Evolutionary conservation across 2,113 vertebrate species (phyloP), one percentile per base, ranked within the genome.

Genomic region (Tachysurus vachellii): DNA sequence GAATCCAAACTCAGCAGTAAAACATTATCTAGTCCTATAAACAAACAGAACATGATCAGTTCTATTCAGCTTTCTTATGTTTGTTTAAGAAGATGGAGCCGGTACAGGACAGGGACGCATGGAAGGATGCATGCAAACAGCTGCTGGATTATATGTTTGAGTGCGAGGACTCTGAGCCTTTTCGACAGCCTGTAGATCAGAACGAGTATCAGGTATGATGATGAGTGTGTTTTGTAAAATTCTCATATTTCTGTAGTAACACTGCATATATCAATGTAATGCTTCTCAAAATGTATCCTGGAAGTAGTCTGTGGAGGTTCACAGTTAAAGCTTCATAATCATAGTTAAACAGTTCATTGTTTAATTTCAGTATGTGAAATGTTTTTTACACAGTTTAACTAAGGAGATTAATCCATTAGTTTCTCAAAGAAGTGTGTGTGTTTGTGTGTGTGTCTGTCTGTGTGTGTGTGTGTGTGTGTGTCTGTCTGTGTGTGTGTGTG

Each of bases 151-250:
- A 98, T 89, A 96, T 99, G 91, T 97, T 99, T 89, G 95, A 97
- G 5, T 98, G 97, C 89, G 97, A 99, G 92, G 98, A 99, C 94
- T 99, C 98, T 0, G 97, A 99, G 81, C 97, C 98, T 11, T 99
- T 99, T 93, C 96, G 97, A 75, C 95, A 97, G 83, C 97, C 98
- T 0, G 98, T 99, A 90, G 96, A 99, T 93, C 95, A 96, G 86
- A 91, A 96, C 86, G 96, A 97, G 61, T 99, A 98, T 92, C 97
- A 97, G 66, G 98, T 99, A 93, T 94, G 97, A 62, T 28, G 3
- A 56, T 79, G 11, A 82, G 21, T 54, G 14, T 31, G 10, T 2
- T 77, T 17, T 28, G 3, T 50, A 77, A 17, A 28, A 0, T 47
- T 13, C 17, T 75, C 0, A 75, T 47, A 1, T 44, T 47, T 19